phyloP scores from a whole-genome alignment of 2,888 invertebrate species.

The Melanchra persicariae region DNA sequence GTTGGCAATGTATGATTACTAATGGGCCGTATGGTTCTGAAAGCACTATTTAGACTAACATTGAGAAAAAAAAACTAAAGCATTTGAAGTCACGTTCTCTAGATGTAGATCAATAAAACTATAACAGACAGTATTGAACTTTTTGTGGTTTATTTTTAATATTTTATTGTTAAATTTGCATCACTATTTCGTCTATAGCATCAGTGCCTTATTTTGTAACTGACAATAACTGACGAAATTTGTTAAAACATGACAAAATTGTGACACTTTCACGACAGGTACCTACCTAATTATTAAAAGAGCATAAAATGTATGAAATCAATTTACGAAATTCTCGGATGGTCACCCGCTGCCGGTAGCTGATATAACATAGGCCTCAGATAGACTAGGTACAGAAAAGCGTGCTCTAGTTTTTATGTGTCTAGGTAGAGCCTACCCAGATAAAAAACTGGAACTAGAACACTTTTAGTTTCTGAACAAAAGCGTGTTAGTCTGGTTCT shows the following conservation, averaged over 20 bases:
- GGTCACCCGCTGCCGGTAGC: no score
- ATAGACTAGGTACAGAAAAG: neutral
- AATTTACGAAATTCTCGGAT: neutral
- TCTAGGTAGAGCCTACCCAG: constrained; percentile 15
- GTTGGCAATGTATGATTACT: constrained; percentile 9
- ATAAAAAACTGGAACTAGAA: constrained; percentile 39
- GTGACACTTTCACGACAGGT: neutral
- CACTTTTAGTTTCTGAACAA: constrained; percentile 45
- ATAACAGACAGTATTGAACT: no score
- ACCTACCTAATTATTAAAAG: neutral
- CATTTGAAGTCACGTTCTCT: neutral
- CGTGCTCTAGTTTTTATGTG: constrained; percentile 8
- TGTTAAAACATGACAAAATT: neutral
- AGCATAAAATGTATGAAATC: neutral
- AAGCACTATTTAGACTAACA: neutral
- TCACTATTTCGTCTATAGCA: no score
- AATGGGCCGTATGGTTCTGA: neutral
- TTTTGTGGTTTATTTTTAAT: no score
- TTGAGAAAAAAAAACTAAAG: neutral
- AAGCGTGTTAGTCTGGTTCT: constrained; percentile 44
- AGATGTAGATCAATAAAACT: neutral
- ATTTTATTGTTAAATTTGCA: no score
- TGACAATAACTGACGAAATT: no score
- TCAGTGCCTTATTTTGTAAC: neutral
- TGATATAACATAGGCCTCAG: neutral